phyloP scores from a whole-genome alignment of 2,888 invertebrate species.

The Gandaritis pyraliata region DNA sequence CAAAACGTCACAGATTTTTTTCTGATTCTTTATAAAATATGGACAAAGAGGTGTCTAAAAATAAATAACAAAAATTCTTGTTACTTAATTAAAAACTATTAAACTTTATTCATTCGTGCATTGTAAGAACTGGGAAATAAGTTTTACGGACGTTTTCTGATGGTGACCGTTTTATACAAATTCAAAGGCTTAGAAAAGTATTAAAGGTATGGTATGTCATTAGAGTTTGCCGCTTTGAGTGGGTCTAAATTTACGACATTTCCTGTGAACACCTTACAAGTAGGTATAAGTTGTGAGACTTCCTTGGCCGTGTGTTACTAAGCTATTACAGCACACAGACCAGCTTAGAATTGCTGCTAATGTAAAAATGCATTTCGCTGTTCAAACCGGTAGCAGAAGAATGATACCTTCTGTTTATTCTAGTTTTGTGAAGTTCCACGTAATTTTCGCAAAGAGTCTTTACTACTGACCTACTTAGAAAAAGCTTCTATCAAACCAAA shows the following conservation, averaged over 20 bases:
- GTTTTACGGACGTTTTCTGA: neutral
- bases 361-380: slow-evolving; percentile 66
- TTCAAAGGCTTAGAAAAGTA: neutral
- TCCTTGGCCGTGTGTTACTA: slow-evolving; percentile 51
- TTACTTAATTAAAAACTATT: too few species aligned
- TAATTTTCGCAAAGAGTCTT: too few species aligned
- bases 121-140: too few species aligned
- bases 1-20: too few species aligned
- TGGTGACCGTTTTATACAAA: neutral
- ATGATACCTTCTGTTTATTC: slow-evolving; percentile 18
- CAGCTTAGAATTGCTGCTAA: slow-evolving; percentile 69
- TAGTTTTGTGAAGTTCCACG: neutral
- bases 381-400: slow-evolving; percentile 44
- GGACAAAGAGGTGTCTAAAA: too few species aligned
- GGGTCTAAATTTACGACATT: slow-evolving; percentile 15
- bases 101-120: too few species aligned
- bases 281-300: neutral
- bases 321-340: slow-evolving; percentile 59
- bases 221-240: slow-evolving; percentile 13
- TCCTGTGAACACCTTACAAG: neutral
- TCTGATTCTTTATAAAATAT: too few species aligned
- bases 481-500: too few species aligned
- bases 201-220: slow-evolving; percentile 20
- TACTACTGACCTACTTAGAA: neutral
- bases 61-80: too few species aligned